Evolutionary conservation across 2,113 vertebrate species (phyloP).

Genomic region (Rhabdomys dilectus): DNA sequence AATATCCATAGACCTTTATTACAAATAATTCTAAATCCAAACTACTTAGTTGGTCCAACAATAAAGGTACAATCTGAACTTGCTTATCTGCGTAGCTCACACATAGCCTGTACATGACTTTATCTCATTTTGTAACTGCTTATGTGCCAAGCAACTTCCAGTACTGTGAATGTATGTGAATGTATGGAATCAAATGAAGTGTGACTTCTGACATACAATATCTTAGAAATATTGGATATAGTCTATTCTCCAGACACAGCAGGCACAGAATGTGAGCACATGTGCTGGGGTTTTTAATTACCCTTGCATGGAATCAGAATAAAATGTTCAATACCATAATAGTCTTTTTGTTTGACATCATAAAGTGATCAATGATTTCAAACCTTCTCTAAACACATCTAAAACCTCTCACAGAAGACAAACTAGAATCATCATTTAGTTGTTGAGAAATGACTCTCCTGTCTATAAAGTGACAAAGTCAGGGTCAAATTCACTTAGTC

Average conservation of each 20-base stretch:
- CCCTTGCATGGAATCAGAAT: not conserved
- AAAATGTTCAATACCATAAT: not conserved
- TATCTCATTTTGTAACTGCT: not conserved
- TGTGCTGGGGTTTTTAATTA: not conserved
- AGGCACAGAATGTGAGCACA: not conserved
- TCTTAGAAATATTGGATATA: not conserved
- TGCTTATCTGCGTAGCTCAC: not conserved
- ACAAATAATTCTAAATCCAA: not conserved
- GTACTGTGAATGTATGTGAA: not conserved
- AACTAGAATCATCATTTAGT: not conserved
- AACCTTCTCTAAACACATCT: not conserved
- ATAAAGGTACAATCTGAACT: not conserved
- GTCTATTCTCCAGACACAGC: not conserved
- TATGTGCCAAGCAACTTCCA: not conserved
- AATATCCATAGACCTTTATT: not conserved
- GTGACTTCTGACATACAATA: not conserved
- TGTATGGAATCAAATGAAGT: not conserved
- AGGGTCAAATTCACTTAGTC: not conserved
- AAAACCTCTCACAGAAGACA: not conserved
- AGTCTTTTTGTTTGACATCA: not conserved
- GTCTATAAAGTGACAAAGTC: not conserved
- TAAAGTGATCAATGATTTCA: not conserved
- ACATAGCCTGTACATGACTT: not conserved
- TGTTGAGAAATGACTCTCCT: not conserved
- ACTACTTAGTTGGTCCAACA: not conserved